A percentile compares a stretch with the other conserved stretches of the same genome.
Conservation (phyloP, 1,140 invertebrate genomes). For the Scylla paramamosain region DNA sequence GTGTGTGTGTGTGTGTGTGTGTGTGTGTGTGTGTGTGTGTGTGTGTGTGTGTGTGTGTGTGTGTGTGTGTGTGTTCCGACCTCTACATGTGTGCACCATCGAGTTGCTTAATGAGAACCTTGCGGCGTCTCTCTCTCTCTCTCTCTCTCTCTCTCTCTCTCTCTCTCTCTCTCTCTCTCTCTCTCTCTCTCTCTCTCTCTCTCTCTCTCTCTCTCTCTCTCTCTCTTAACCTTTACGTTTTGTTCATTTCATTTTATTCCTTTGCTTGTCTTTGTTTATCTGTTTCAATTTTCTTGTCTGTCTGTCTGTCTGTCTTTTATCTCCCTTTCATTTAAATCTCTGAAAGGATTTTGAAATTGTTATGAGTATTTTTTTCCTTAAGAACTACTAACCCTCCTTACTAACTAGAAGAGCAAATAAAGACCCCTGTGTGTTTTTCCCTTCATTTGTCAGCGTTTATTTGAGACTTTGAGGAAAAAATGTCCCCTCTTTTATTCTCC, state of each 20-base stretch:
- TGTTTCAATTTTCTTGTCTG: too few relatives aligned
- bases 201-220: neutral
- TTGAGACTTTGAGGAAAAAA: too few relatives aligned
- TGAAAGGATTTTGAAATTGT: too few relatives aligned
- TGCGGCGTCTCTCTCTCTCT: neutral
- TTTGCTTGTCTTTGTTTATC: neutral
- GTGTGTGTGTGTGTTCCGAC: slow-evolving; percentile 34
- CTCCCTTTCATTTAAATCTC: neutral
- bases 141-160: too few relatives aligned
- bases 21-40: slow-evolving; percentile 50
- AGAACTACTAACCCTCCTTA: too few relatives aligned
- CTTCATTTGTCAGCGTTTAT: too few relatives aligned
- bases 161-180: neutral
- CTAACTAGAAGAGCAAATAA: too few relatives aligned
- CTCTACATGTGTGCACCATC: neutral
- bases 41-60: slow-evolving; percentile 49
- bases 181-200: neutral
- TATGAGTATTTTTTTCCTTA: too few relatives aligned
- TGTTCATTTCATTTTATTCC: neutral
- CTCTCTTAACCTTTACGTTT: neutral
- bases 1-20: neutral
- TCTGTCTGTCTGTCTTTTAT: neutral
- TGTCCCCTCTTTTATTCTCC: too few relatives aligned
- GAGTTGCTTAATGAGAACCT: neutral
- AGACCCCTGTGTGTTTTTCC: too few relatives aligned